These are phyloP conservation scores for Heliconius eleuchia DNA, from an alignment of 1,140 invertebrate species.

Conservation along the genomic window DNA sequence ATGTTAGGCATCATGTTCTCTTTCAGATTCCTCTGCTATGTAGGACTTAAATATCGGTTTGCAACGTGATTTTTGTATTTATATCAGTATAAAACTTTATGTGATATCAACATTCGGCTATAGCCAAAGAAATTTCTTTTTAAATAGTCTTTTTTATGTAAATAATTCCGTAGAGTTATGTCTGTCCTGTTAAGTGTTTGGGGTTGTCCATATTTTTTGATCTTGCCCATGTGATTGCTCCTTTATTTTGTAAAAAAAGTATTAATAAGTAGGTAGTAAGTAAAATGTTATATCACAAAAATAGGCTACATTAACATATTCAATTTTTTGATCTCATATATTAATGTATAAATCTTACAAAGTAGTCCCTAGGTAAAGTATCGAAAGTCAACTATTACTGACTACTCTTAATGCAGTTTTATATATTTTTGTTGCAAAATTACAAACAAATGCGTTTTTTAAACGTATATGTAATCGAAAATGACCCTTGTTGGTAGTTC, in stretches of 20 bases:
- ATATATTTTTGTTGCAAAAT: too few relatives aligned
- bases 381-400: too few relatives aligned
- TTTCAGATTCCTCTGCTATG: slow-evolving; percentile 80
- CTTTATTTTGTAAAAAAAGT: background rate
- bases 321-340: too few relatives aligned
- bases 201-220: background rate
- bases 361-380: too few relatives aligned
- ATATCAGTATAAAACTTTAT: slow-evolving; percentile 24
- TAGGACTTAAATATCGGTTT: slow-evolving; percentile 81
- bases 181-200: background rate
- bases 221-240: slow-evolving; percentile 6
- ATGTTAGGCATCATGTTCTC: slow-evolving; percentile 79
- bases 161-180: background rate
- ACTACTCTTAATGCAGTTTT: too few relatives aligned
- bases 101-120: slow-evolving; percentile 23
- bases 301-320: background rate
- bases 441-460: too few relatives aligned
- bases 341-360: too few relatives aligned
- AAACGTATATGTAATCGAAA: too few relatives aligned
- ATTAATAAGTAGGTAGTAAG: background rate
- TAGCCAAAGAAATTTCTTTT: slow-evolving; percentile 29
- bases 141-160: background rate
- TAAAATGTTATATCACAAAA: background rate
- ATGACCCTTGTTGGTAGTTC: too few relatives aligned
- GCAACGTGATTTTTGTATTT: slow-evolving; percentile 69